phyloP scores from a whole-genome alignment of 2,113 vertebrate genomes.

The Phalacrocorax carbo region DNA sequence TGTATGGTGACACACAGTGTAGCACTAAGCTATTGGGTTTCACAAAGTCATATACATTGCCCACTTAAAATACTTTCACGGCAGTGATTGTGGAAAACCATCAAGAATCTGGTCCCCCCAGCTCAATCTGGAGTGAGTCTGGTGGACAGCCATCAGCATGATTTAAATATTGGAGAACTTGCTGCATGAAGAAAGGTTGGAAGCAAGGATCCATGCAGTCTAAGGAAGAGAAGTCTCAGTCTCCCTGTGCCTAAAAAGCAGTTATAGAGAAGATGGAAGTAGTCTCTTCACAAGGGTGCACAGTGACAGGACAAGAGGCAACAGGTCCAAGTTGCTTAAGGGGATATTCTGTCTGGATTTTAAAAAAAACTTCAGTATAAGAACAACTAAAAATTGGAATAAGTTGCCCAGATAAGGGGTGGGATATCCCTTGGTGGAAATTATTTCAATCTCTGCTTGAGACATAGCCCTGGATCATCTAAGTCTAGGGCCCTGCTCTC shows the following conservation, averaged over 20 bases:
- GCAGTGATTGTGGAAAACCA: not conserved
- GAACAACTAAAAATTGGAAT: not conserved
- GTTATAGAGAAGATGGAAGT: not conserved
- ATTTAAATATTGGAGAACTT: not conserved
- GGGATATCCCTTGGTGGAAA: not conserved
- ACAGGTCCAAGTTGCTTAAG: not conserved
- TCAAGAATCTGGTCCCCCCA: not conserved
- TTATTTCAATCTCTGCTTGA: not conserved
- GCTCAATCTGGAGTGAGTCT: not conserved
- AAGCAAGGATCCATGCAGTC: not conserved
- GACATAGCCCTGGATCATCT: not conserved
- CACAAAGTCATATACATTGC: not conserved
- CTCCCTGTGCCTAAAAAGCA: not conserved
- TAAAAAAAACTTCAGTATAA: not conserved
- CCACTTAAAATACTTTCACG: not conserved
- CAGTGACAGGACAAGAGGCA: not conserved
- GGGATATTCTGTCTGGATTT: not conserved
- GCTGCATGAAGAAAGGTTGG: not conserved
- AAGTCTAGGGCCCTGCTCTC: not conserved
- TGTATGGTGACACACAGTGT: not conserved
- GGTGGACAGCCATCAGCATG: not conserved
- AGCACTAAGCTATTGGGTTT: not conserved
- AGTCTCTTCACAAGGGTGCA: not conserved
- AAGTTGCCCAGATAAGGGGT: not conserved
- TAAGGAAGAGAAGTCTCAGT: not conserved